Evolutionary conservation across 2,888 invertebrate genomes (phyloP).

Genomic region (Steromphala cineraria): DNA sequence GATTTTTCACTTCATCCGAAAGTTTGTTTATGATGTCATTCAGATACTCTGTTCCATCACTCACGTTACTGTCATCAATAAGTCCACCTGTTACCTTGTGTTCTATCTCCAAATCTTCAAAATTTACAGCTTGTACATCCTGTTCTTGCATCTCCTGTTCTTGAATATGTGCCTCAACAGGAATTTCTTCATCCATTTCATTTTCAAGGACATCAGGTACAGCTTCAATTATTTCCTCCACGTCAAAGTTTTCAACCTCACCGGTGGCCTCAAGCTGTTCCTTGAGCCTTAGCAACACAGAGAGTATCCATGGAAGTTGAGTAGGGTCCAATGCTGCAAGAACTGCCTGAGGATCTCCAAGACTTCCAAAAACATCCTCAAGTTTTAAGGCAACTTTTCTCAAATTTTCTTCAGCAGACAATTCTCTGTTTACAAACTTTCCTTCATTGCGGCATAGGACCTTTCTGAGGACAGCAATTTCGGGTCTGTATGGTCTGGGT

Average conservation of each 20-base stretch:
- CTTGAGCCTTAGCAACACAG: neutral
- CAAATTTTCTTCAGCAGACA: neutral
- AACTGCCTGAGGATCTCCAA: neutral
- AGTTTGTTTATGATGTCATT: too few species aligned
- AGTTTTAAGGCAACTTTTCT: neutral
- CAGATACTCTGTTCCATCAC: neutral
- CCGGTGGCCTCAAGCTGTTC: neutral
- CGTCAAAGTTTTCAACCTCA: neutral
- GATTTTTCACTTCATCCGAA: too few species aligned
- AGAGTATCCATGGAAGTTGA: neutral
- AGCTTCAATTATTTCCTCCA: neutral
- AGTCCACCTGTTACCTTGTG: neutral
- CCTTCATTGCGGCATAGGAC: neutral
- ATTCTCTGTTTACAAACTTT: neutral
- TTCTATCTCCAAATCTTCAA: too few species aligned
- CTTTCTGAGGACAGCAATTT: neutral
- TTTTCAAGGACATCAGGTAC: too few species aligned
- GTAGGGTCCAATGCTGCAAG: neutral
- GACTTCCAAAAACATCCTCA: neutral
- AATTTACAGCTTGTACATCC: neutral
- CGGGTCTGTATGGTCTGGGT: neutral
- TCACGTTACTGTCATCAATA: neutral
- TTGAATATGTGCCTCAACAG: neutral
- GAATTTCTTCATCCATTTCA: neutral
- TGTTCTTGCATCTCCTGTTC: neutral